Percentiles rank a stretch among this genome's conserved stretches.
Conservation (phyloP, 2,113 vertebrate genomes). For the Nansenia antarctica region DNA sequence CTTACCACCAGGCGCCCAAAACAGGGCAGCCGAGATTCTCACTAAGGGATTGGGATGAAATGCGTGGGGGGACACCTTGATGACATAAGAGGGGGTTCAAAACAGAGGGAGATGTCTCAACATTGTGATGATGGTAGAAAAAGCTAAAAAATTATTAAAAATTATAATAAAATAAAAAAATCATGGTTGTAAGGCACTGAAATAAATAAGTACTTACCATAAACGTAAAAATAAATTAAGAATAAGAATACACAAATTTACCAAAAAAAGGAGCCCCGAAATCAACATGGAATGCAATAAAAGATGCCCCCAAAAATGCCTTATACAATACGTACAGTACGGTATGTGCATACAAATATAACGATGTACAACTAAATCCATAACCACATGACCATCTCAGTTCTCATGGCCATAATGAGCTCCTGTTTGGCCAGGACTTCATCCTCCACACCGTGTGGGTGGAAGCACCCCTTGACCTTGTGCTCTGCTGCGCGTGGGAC, state of each 20-base stretch:
- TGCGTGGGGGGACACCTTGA: conserved; percentile 72
- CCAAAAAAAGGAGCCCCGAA: conserved; percentile 20
- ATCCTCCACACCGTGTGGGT: background rate
- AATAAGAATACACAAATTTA: no score
- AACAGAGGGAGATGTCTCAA: conserved; percentile 69
- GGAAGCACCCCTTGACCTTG: conserved; percentile 11
- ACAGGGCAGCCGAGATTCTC: conserved; percentile 68
- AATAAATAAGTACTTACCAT: background rate
- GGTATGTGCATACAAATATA: background rate
- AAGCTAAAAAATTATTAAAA: conserved; percentile 30
- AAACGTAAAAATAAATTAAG: background rate
- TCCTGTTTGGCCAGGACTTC: background rate
- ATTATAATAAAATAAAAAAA: background rate
- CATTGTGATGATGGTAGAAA: conserved; percentile 62
- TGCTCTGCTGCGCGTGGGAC: conserved; percentile 8
- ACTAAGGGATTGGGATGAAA: conserved; percentile 75
- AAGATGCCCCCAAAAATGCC: conserved; percentile 24
- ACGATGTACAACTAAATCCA: background rate
- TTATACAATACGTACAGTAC: background rate
- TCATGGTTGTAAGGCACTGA: background rate
- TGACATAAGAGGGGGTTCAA: conserved; percentile 69
- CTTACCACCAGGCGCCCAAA: conserved; percentile 67
- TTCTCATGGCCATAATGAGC: background rate
- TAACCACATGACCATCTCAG: background rate
- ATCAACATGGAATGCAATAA: conserved; percentile 26